Percentiles rank a stretch among this genome's conserved stretches.
Conservation (phyloP, 2,113 vertebrate species). For the Machaerirhynchus nigripectus region DNA sequence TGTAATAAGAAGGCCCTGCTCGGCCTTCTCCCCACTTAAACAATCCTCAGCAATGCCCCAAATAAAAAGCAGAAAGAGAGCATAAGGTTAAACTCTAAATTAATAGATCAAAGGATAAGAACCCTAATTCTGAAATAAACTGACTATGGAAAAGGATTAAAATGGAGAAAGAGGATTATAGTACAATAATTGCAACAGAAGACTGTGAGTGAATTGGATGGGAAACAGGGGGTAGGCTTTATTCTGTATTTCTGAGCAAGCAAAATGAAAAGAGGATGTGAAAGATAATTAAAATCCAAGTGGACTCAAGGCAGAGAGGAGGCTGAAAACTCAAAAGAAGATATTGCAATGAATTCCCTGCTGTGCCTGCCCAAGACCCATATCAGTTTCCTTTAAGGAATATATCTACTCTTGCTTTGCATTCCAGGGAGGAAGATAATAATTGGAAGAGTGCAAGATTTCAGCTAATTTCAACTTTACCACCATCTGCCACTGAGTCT, state of each 20-base stretch:
- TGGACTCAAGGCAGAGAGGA: neutral
- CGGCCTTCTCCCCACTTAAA: neutral
- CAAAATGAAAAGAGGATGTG: constrained; percentile 34
- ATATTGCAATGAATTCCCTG: neutral
- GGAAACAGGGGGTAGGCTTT: constrained; percentile 41
- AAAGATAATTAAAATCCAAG: constrained; percentile 57
- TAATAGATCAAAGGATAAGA: constrained; percentile 66
- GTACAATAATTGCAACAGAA: constrained; percentile 43
- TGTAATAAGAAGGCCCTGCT: neutral
- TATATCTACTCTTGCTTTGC: neutral
- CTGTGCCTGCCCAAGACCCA: neutral
- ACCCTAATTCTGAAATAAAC: constrained; percentile 64
- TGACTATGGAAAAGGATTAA: constrained; percentile 62
- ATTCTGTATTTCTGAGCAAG: constrained; percentile 28
- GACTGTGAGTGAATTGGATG: constrained; percentile 37
- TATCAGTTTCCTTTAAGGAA: neutral
- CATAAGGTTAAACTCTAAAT: constrained; percentile 64
- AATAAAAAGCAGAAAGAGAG: constrained; percentile 26
- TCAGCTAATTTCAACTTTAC: constrained; percentile 40
- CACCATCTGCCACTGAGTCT: constrained; percentile 26
- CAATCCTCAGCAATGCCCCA: neutral
- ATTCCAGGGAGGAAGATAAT: neutral
- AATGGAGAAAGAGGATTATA: constrained; percentile 54
- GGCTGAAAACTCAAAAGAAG: neutral
- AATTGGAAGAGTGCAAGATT: neutral